These are phyloP conservation scores for Limonius californicus DNA, from an alignment of 1,140 invertebrate genomes.

Conservation along the genomic window DNA sequence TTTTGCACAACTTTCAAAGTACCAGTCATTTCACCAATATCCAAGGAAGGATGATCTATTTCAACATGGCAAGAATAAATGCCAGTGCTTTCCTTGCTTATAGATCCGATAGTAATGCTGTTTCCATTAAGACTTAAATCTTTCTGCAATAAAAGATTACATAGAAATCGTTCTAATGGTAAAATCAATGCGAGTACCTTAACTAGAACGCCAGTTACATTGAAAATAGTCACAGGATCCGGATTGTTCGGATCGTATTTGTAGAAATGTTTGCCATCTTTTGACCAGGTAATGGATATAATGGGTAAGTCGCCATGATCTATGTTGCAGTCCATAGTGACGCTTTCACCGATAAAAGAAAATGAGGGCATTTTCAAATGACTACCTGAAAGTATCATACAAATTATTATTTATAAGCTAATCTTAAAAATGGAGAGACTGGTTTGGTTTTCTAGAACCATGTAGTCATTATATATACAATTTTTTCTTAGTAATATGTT, in stretches of 20 bases:
- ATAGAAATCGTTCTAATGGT: too few species aligned
- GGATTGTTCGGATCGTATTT: background rate
- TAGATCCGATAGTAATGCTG: background rate
- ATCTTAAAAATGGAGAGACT: too few species aligned
- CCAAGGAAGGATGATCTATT: background rate
- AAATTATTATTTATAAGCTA: too few species aligned
- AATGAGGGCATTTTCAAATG: background rate
- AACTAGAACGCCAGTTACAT: background rate
- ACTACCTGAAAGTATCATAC: background rate
- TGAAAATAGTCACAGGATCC: background rate
- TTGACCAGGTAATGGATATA: background rate
- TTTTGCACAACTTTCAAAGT: background rate
- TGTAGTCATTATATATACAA: too few species aligned
- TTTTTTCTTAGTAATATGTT: too few species aligned
- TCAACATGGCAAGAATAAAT: background rate
- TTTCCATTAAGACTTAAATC: background rate
- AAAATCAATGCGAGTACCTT: background rate
- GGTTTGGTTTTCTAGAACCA: too few species aligned
- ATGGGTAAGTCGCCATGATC: background rate
- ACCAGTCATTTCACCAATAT: background rate
- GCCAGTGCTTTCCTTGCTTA: background rate
- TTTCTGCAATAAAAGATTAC: background rate
- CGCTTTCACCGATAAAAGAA: background rate
- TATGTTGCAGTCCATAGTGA: background rate
- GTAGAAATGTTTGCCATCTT: background rate